Percentiles rank a stretch among this genome's conserved stretches.
Evolutionary conservation across 2,113 vertebrate species (phyloP).

Genomic region (Uropsilus gracilis): DNA sequence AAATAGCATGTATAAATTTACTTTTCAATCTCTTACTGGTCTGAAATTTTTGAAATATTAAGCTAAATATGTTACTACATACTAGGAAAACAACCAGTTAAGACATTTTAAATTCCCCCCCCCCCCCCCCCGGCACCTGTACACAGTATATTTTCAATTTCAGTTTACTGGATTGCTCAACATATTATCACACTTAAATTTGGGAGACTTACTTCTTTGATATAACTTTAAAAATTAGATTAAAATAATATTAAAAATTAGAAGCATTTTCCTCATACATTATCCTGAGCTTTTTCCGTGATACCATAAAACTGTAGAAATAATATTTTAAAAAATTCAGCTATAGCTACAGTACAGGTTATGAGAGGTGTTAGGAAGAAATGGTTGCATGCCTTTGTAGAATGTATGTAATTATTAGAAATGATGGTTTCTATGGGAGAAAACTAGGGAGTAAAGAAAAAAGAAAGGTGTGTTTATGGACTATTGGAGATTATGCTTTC

Average conservation of each 20-base stretch:
- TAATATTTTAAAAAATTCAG: slow-evolving; percentile 36
- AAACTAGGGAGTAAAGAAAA: slow-evolving; percentile 21
- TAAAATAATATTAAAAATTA: slow-evolving; percentile 16
- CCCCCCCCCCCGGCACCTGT: background rate
- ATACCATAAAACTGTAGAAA: slow-evolving; percentile 44
- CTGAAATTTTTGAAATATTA: slow-evolving; percentile 19
- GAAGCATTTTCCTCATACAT: background rate
- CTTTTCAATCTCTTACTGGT: slow-evolving; percentile 5
- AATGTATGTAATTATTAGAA: slow-evolving; percentile 26
- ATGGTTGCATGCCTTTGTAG: slow-evolving; percentile 33
- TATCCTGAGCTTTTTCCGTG: background rate
- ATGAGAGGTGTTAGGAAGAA: slow-evolving; percentile 48
- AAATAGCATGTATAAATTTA: background rate
- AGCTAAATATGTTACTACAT: background rate
- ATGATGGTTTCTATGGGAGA: background rate
- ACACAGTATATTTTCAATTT: background rate
- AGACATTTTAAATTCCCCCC: slow-evolving; percentile 18
- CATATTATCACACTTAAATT: background rate
- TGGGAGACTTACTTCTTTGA: background rate
- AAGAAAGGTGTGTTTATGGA: background rate
- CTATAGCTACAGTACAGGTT: background rate
- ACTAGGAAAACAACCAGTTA: background rate
- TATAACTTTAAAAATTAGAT: slow-evolving; percentile 5
- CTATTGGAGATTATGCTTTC: slow-evolving; percentile 31
- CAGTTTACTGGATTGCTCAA: background rate